A percentile compares a stretch with the other conserved stretches of the same genome.
Conservation (phyloP, 2,888 invertebrate genomes). For the Cacoxenus indagator region DNA sequence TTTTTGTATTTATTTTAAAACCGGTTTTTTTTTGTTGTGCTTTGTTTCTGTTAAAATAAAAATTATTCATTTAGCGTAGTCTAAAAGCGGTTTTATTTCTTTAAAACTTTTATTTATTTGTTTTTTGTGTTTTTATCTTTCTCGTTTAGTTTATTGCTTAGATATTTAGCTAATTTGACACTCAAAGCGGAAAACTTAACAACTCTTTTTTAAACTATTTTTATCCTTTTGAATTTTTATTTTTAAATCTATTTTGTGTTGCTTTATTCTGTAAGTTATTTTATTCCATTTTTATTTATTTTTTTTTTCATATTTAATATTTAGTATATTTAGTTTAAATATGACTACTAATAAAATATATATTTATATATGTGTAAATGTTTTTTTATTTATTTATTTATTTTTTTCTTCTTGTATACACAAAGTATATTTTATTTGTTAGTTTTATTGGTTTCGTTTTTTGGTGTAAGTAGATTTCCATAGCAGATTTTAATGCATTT, state of each 20-base stretch:
- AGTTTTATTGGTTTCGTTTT: slow-evolving; percentile 25
- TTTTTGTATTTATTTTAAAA: not conserved
- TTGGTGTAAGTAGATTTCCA: slow-evolving; percentile 35
- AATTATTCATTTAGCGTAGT: slow-evolving; percentile 36
- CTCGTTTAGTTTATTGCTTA: slow-evolving; percentile 35
- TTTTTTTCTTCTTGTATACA: slow-evolving; percentile 38
- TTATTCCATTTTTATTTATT: slow-evolving; percentile 29
- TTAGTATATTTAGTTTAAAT: slow-evolving; percentile 43
- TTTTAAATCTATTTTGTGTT: slow-evolving; percentile 37
- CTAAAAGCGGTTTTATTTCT: slow-evolving; percentile 24
- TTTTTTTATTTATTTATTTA: slow-evolving; percentile 24
- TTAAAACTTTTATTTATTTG: slow-evolving; percentile 4
- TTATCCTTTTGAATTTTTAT: slow-evolving; percentile 27
- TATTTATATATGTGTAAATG: slow-evolving; percentile 38
- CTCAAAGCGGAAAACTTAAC: slow-evolving; percentile 66
- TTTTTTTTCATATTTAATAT: slow-evolving; percentile 10
- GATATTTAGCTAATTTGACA: slow-evolving; percentile 62
- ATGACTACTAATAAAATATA: slow-evolving; percentile 63
- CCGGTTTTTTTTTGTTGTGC: not conserved
- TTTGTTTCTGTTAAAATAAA: slow-evolving; percentile 53
- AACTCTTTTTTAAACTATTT: slow-evolving; percentile 40
- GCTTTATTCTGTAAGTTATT: slow-evolving; percentile 16
- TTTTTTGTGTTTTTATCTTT: slow-evolving; percentile 36
- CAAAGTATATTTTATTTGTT: slow-evolving; percentile 34
- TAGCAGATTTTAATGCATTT: slow-evolving; percentile 21